Evolutionary conservation across 1,140 invertebrate species (phyloP).

Genomic region (Leptestheria dahalacensis): DNA sequence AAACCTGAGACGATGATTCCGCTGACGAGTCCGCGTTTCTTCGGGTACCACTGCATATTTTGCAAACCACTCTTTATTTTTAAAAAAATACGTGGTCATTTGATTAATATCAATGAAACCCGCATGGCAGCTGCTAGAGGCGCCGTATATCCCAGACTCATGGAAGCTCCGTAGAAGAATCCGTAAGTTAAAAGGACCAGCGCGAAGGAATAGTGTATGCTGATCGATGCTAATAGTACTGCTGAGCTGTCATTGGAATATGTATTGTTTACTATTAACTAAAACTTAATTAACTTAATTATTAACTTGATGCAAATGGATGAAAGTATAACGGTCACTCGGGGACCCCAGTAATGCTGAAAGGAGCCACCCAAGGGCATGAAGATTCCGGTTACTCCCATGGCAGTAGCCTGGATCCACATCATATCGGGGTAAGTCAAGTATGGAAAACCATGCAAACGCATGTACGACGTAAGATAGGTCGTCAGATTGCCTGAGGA

Average conservation of each 20-base stretch:
- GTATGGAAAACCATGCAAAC: constrained; percentile 19
- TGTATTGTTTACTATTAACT: too few relatives aligned
- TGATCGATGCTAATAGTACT: constrained; percentile 28
- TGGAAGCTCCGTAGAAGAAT: constrained; percentile 28
- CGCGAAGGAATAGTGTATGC: constrained; percentile 26
- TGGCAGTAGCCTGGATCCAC: constrained; percentile 27
- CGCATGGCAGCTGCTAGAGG: constrained; percentile 30
- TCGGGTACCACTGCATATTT: constrained; percentile 29
- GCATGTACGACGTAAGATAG: constrained; percentile 33
- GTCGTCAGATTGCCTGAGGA: constrained; percentile 33
- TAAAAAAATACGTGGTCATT: neutral
- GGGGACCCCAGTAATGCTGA: constrained; percentile 25
- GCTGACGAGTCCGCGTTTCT: constrained; percentile 30
- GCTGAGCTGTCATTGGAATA: too few relatives aligned
- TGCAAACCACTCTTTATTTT: neutral
- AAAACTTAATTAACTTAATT: too few relatives aligned
- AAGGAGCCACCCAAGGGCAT: constrained; percentile 29
- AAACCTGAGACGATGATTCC: constrained; percentile 31
- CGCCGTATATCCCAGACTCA: constrained; percentile 29
- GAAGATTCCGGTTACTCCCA: constrained; percentile 25
- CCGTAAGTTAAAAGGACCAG: constrained; percentile 28
- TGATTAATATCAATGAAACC: constrained; percentile 18
- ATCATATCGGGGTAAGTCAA: constrained; percentile 27
- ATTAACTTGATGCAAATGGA: constrained; percentile 16
- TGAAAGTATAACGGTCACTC: constrained; percentile 23